Evolutionary conservation across 2,888 invertebrate genomes (phyloP).

Genomic region (Hofmannophila pseudospretella): DNA sequence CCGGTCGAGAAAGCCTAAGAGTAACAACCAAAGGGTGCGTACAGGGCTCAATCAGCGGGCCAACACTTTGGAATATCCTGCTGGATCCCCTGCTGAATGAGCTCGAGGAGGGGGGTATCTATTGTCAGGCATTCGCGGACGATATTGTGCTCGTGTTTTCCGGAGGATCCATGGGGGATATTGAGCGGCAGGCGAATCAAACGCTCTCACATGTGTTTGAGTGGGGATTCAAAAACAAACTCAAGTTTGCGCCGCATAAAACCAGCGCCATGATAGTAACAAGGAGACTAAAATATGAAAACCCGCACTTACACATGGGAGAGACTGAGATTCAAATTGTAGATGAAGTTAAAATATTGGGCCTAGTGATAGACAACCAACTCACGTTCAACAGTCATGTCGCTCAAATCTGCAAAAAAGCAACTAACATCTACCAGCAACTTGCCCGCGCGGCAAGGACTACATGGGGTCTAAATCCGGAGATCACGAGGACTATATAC

Average conservation of each 20-base stretch:
- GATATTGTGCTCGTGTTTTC: conserved; percentile 3
- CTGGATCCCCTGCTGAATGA: conserved; percentile 7
- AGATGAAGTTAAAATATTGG: not conserved
- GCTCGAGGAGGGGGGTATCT: not conserved
- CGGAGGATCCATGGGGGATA: not conserved
- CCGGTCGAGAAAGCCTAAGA: not conserved
- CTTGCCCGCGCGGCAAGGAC: not conserved
- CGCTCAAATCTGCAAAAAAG: not conserved
- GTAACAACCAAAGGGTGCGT: not conserved
- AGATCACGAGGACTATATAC: conserved; percentile 4
- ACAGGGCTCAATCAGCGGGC: conserved; percentile 10
- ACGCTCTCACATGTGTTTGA: not conserved
- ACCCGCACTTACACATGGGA: not conserved
- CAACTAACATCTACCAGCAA: not conserved
- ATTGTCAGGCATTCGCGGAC: not conserved
- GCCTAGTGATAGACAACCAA: not conserved
- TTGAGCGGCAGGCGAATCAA: not conserved
- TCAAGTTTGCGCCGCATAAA: not conserved
- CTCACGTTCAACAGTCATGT: not conserved
- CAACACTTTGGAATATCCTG: conserved; percentile 9
- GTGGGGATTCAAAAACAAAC: not conserved
- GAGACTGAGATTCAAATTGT: not conserved
- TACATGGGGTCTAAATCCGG: conserved; percentile 1
- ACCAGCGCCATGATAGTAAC: not conserved
- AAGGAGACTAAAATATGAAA: not conserved